Conservation (phyloP, 2,888 invertebrate genomes). For the Tipula helvola region DNA sequence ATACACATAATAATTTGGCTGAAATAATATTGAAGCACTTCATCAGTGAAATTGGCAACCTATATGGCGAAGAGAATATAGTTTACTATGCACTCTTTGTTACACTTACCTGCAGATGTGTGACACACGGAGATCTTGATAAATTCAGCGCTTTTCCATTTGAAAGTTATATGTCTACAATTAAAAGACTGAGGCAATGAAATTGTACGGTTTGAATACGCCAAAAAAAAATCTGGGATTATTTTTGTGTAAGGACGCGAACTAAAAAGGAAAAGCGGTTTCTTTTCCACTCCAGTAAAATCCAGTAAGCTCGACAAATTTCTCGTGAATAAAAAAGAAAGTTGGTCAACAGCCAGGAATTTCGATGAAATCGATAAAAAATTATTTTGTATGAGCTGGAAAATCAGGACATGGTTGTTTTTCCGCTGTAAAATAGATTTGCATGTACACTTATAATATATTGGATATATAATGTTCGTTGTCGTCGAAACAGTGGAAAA, state of each 20-base stretch:
- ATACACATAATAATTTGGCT: neutral
- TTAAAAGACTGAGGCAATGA: neutral
- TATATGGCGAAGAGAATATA: no score
- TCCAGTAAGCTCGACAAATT: neutral
- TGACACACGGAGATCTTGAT: no score
- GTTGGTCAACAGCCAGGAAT: neutral
- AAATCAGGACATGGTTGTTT: neutral
- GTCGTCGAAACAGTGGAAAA: no score
- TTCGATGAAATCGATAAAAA: neutral
- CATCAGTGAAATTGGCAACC: no score
- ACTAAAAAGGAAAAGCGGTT: neutral
- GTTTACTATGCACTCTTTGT: no score
- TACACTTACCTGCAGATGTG: no score
- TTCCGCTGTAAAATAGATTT: neutral
- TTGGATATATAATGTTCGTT: no score
- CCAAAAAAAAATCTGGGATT: neutral
- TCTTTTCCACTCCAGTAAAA: neutral
- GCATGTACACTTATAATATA: no score
- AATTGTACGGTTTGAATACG: neutral
- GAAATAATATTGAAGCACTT: no score
- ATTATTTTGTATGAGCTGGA: neutral
- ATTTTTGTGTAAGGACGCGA: no score
- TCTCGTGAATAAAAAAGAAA: neutral
- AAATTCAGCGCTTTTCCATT: no score
- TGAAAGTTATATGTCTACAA: no score